These are phyloP conservation scores for Hyalella azteca DNA, from an alignment of 2,888 invertebrate genomes.

Conservation along the genomic window DNA sequence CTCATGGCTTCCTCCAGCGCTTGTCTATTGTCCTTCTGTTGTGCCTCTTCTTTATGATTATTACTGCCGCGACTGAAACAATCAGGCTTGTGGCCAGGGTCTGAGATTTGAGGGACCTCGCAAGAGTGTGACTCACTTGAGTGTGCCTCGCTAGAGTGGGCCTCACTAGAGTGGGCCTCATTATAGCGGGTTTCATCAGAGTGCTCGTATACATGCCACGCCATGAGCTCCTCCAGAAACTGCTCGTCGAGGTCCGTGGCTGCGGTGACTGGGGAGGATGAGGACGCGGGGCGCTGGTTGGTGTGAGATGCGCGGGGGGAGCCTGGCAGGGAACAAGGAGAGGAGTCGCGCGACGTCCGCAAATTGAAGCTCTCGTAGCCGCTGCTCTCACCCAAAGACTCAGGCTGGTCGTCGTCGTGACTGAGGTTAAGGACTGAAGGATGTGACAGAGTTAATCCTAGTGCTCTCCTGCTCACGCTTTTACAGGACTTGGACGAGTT, in stretches of 20 bases:
- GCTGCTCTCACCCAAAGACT: constrained; percentile 57
- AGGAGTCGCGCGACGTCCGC: constrained; percentile 54
- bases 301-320: constrained; percentile 12
- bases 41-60: too few species aligned
- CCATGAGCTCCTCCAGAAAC: constrained; percentile 25
- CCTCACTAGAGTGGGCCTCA: too few species aligned
- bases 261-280: background rate
- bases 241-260: constrained; percentile 20
- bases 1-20: background rate
- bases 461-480: background rate
- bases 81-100: too few species aligned
- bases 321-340: constrained; percentile 41
- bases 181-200: background rate
- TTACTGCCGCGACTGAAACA: too few species aligned
- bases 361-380: constrained; percentile 59
- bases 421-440: constrained; percentile 21
- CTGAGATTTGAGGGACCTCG: too few species aligned
- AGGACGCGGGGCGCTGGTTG: background rate
- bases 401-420: constrained; percentile 50
- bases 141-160: too few species aligned
- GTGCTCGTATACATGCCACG: background rate
- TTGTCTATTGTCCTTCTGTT: too few species aligned
- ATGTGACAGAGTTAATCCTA: background rate
- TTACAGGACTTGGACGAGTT: background rate
- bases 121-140: too few species aligned